Evolutionary conservation across 2,113 vertebrate species (phyloP), one percentile per base, ranked within the genome.

Genomic region (Oryzias melastigma): DNA sequence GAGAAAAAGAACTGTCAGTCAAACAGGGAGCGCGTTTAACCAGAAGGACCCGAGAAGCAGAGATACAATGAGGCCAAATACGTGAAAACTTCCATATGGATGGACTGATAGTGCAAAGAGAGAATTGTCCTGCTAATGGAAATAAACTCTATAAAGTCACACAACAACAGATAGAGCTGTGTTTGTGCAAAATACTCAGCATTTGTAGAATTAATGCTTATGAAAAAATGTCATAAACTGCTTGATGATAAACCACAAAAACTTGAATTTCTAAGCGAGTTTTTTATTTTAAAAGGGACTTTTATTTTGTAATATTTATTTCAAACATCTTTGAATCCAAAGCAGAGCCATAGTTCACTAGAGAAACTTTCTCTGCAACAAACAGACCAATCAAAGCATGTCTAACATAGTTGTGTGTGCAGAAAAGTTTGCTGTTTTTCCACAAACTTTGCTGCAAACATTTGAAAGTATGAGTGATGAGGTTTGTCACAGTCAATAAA

Each of bases 41-140:
- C 17, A 53, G 22, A 42, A 29, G 14, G 48, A 64, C 3, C 15
- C 52, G 42, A 58, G 60, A 47, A 58, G 48, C 20, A 62, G 42
- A 52, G 14, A 4, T 52, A 35, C 52, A 52, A 71, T 58, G 54
- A 71, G 49, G 14, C 53, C 17, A 43, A 46, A 58, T 48, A 22
- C 35, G 51, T 27, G 58, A 68, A 68, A 53, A 16, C 35, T 44
- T 43, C 18, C 43, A 18, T 59, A 22, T 61, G 44, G 51, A 40
- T 29, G 19, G 56, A 59, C 44, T 22, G 59, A 4, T 13, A 17
- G 18, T n/a, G n/a, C 45, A 47, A 50, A 27, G 50, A 58, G 18
- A 25, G 14, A 29, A 19, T 19, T 40, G 15, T 24, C 27, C 50
- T 44, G 13, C 19, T 52, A 2, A 25, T 59, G 29, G 20, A 47